Percentiles rank a stretch among this genome's conserved stretches.
These are phyloP conservation scores for Apaloderma vittatum DNA, from an alignment of 2,113 vertebrate species.

Conservation along the genomic window DNA sequence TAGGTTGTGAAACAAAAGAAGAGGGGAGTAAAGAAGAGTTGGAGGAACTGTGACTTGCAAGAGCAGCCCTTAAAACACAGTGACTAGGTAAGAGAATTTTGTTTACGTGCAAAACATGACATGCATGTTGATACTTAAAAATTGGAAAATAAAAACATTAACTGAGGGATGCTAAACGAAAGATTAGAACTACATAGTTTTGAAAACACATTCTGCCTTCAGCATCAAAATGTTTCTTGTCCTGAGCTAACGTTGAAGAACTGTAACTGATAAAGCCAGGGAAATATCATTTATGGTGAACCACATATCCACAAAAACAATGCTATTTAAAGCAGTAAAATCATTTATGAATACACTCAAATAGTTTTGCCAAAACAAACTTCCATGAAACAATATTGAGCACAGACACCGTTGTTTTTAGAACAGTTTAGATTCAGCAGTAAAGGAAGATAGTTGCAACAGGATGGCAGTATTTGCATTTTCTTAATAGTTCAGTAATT, in stretches of 20 bases:
- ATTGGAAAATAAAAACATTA: background rate
- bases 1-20: background rate
- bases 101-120: background rate
- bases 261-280: background rate
- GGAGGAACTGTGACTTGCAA: background rate
- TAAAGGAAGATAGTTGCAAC: background rate
- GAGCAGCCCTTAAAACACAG: background rate
- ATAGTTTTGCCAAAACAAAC: background rate
- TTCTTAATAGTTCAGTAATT: background rate
- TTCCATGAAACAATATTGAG: background rate
- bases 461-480: background rate
- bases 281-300: background rate
- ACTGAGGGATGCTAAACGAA: background rate
- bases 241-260: background rate
- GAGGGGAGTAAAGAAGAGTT: background rate
- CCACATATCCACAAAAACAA: background rate
- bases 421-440: background rate
- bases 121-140: background rate
- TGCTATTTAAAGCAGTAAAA: background rate
- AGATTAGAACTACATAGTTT: background rate
- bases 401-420: background rate
- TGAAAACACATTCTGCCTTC: background rate
- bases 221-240: background rate
- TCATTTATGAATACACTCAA: background rate
- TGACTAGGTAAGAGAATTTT: background rate